A percentile compares a stretch with the other conserved stretches of the same genome.
phyloP scores from a whole-genome alignment of 2,888 invertebrate genomes.

The Aleiodes alternator region DNA sequence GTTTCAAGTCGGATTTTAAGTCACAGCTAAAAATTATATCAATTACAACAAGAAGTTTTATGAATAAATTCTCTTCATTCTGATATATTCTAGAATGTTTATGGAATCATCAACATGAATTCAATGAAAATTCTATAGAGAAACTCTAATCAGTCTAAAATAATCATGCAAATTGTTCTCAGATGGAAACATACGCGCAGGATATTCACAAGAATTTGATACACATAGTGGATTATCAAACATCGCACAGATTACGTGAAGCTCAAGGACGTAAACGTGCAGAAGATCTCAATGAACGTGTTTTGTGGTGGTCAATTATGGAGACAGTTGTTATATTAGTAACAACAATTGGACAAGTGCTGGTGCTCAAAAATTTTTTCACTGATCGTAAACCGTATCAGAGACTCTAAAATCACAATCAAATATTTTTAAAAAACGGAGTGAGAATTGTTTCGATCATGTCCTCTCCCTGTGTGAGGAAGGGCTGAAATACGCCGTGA shows the following conservation, averaged over 20 bases:
- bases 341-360: conserved; percentile 93
- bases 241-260: conserved; percentile 96
- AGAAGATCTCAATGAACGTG: conserved; percentile 96
- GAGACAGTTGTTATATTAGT: conserved; percentile 91
- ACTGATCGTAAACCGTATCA: conserved; percentile 73
- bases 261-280: conserved; percentile 96
- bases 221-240: conserved; percentile 95
- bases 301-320: conserved; percentile 93
- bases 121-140: background rate
- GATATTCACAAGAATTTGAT: conserved; percentile 93
- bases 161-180: conserved; percentile 64
- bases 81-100: background rate
- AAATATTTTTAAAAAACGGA: background rate
- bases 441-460: background rate
- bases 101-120: too few species aligned
- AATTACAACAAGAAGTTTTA: too few species aligned
- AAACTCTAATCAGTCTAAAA: conserved; percentile 9
- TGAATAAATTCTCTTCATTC: background rate
- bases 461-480: conserved; percentile 9
- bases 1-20: too few species aligned
- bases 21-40: too few species aligned
- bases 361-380: conserved; percentile 94
- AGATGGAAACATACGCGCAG: conserved; percentile 95
- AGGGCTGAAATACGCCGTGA: background rate
- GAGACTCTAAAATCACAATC: background rate